Evolutionary conservation across 1,140 invertebrate genomes (phyloP).

Genomic region (Drosophila asahinai): DNA sequence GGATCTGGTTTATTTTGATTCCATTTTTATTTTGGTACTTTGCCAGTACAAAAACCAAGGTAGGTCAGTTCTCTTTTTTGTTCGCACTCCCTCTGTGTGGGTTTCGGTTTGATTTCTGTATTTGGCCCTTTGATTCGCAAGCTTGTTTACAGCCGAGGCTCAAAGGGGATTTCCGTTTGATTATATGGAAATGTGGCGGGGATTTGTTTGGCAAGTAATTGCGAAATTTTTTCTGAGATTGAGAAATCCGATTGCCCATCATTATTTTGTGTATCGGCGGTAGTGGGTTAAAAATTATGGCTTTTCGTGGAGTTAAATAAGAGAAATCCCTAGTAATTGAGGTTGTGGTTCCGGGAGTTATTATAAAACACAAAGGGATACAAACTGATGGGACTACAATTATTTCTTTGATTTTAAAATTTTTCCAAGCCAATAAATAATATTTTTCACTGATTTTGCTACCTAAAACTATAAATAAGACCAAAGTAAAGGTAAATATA

Average conservation of each 20-base stretch:
- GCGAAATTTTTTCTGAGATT: neutral
- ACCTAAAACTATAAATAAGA: too few species aligned
- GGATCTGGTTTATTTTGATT: conserved; percentile 28
- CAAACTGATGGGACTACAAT: neutral
- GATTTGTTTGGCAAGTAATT: conserved; percentile 32
- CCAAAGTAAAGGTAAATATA: neutral
- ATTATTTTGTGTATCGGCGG: neutral
- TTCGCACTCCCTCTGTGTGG: neutral
- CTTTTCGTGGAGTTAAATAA: neutral
- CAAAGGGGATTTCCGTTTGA: conserved; percentile 38
- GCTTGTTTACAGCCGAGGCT: conserved; percentile 39
- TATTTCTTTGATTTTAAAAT: neutral
- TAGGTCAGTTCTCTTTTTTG: conserved; percentile 27
- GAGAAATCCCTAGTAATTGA: neutral
- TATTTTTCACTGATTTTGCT: too few species aligned
- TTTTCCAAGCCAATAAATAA: neutral
- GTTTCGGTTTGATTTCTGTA: conserved; percentile 34
- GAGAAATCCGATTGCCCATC: conserved; percentile 8
- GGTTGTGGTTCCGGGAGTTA: neutral
- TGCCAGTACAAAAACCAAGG: conserved; percentile 10
- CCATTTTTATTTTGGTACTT: conserved; percentile 44
- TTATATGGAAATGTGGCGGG: conserved; percentile 31
- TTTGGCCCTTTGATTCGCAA: conserved; percentile 49
- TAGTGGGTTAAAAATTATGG: neutral
- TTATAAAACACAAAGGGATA: too few species aligned